Conservation (phyloP, 2,888 invertebrate genomes). For the Pediacus dermestoides region DNA sequence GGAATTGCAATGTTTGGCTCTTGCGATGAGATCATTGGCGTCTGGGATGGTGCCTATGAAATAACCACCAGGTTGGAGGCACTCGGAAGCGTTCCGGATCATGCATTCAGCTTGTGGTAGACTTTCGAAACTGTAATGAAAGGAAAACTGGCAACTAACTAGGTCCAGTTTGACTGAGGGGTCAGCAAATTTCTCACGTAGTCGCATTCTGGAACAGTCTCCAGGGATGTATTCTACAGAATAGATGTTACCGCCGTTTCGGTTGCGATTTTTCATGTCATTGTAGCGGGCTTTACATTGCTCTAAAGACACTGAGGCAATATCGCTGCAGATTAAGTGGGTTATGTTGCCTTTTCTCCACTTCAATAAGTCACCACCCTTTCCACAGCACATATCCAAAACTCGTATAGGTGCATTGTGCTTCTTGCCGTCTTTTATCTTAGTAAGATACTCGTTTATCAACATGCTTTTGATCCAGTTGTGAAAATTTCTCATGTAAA, state of each 20-base stretch:
- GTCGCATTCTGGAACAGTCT: constrained; percentile 82
- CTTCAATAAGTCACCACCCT: constrained; percentile 97
- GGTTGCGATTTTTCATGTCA: constrained; percentile 54
- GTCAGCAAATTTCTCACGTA: constrained; percentile 75
- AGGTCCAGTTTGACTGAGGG: constrained; percentile 78
- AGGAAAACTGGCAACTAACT: constrained; percentile 96
- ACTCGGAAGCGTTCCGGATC: constrained; percentile 89
- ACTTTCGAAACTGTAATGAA: constrained; percentile 95
- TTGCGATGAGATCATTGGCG: constrained; percentile 83
- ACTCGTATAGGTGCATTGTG: constrained; percentile 68
- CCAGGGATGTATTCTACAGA: constrained; percentile 87
- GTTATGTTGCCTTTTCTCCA: constrained; percentile 83
- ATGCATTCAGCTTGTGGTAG: constrained; percentile 85
- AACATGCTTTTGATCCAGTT: constrained; percentile 98
- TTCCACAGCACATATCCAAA: constrained; percentile 95
- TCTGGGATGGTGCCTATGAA: constrained; percentile 97
- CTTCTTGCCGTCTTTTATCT: constrained; percentile 61
- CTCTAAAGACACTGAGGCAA: constrained; percentile 87
- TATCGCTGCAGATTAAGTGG: constrained; percentile 86
- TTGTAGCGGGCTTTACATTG: constrained; percentile 85
- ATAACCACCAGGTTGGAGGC: constrained; percentile 83
- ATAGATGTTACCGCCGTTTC: constrained; percentile 54
- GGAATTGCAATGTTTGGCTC: constrained; percentile 58
- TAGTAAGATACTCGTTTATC: constrained; percentile 76
- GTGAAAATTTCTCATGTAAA: constrained; percentile 93